Base-by-base conservation (phyloP, 2,113 vertebrate genomes). In the Nicator chloris region DNA sequence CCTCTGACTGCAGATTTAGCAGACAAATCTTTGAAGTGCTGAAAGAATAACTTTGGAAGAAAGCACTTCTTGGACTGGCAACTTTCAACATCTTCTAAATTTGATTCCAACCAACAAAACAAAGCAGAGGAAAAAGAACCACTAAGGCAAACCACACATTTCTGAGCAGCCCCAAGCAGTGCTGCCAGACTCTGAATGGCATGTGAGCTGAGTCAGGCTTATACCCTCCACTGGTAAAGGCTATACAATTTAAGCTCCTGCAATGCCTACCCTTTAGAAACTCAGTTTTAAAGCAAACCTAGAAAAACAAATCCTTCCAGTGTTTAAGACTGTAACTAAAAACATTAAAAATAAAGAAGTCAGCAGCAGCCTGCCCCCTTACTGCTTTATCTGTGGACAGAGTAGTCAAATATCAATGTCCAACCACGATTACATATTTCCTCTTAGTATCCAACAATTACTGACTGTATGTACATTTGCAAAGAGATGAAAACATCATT, bases 71-170 rank as follows among this genome's bases (percentile, higher is more conserved):
- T 45, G 65, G 76, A 95, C 85, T 82, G 79, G 85, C 90, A 95
- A 26, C 73, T 95, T 96, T 91, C 91, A 92, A 61, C n/a, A 3
- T 94, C 83, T 91, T 93, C 96, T 97, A 95, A 93, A 96, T 95
- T 92, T 92, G 89, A 96, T 92, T 92, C 92, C 80, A 96, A 75
- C 85, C 89, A 94, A 82, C 88, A 83, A 94, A 93, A 94, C 78
- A 96, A 94, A 94, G 91, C 68, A 95, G 82, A 95, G 50, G 84
- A 15, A 83, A 93, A 86, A 95, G 92, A 95, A 88, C 33, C 86
- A 96, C 96, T 60, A 85, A 94, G 85, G 90, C 88, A 97, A 97
- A 95, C 93, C 95, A 96, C 93, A 96, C 73, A 73, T 94, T 96
- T 97, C 95, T 96, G 95, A 91, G 92, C 96, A 93, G 94, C 93